Evolutionary conservation across 2,888 invertebrate species (phyloP).

Genomic region (Agonopterix subpropinquella): DNA sequence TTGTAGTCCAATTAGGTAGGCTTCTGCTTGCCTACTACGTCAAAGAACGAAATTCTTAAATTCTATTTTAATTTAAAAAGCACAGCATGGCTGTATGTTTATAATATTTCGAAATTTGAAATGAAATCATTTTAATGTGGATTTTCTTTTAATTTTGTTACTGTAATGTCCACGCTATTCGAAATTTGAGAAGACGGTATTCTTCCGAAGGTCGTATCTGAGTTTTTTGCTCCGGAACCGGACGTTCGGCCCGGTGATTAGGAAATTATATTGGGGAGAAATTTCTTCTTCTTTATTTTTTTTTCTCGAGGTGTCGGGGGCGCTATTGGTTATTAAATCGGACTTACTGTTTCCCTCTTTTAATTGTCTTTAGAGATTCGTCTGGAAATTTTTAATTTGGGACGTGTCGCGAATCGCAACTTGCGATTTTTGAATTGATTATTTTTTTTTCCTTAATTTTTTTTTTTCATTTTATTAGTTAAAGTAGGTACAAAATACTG

Average conservation of each 20-base stretch:
- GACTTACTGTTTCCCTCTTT: slow-evolving; percentile 52
- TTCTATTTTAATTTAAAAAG: too few species aligned
- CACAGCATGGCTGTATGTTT: too few species aligned
- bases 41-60: too few species aligned
- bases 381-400: slow-evolving; percentile 2
- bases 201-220: slow-evolving; percentile 50
- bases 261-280: slow-evolving; percentile 63
- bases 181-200: slow-evolving; percentile 43
- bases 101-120: too few species aligned
- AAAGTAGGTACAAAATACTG: too few species aligned
- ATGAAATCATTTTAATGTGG: neutral
- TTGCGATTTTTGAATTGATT: too few species aligned
- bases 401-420: too few species aligned
- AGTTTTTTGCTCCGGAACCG: slow-evolving; percentile 64
- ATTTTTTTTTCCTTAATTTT: too few species aligned
- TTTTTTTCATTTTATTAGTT: too few species aligned
- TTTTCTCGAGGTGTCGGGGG: slow-evolving; percentile 48
- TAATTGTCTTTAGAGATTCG: slow-evolving; percentile 43
- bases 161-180: slow-evolving; percentile 44
- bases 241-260: slow-evolving; percentile 70
- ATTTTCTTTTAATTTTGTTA: neutral
- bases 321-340: slow-evolving; percentile 70
- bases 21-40: too few species aligned
- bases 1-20: too few species aligned
- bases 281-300: slow-evolving; percentile 22